Conservation (phyloP, 2,797 vertebrate genomes). For the Lemur catta region DNA sequence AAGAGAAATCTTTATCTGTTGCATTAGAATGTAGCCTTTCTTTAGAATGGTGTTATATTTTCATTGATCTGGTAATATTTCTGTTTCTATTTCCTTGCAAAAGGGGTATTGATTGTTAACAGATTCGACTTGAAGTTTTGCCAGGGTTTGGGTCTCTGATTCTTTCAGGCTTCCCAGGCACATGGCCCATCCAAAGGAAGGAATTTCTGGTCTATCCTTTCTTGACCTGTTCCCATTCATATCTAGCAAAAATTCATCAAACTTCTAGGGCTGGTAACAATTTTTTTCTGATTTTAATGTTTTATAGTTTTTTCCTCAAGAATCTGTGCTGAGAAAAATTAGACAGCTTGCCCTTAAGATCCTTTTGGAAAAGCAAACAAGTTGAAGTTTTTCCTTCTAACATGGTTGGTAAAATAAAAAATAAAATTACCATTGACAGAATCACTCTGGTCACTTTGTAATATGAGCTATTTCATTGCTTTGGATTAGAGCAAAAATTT, state of each 20-base stretch:
- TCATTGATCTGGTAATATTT: neutral
- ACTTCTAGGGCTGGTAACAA: neutral
- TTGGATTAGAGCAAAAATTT: neutral
- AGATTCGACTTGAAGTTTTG: neutral
- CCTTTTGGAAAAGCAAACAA: conserved; percentile 21
- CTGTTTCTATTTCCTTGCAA: conserved; percentile 17
- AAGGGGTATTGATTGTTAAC: neutral
- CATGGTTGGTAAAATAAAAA: neutral
- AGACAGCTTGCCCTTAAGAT: neutral
- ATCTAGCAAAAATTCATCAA: neutral
- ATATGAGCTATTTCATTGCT: neutral
- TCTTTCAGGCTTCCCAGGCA: neutral
- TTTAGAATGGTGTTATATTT: neutral
- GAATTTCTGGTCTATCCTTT: neutral
- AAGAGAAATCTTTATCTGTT: neutral
- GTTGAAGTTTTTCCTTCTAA: neutral
- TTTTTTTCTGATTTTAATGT: conserved; percentile 21
- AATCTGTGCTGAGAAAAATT: conserved; percentile 33
- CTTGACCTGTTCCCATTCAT: neutral
- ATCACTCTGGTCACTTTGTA: neutral
- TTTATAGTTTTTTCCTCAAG: neutral
- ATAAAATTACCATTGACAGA: neutral
- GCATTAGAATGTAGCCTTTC: neutral
- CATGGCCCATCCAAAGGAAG: neutral
- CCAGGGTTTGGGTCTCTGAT: neutral